Evolutionary conservation across 2,888 invertebrate genomes (phyloP).

Genomic region (Diarsia dahlii): DNA sequence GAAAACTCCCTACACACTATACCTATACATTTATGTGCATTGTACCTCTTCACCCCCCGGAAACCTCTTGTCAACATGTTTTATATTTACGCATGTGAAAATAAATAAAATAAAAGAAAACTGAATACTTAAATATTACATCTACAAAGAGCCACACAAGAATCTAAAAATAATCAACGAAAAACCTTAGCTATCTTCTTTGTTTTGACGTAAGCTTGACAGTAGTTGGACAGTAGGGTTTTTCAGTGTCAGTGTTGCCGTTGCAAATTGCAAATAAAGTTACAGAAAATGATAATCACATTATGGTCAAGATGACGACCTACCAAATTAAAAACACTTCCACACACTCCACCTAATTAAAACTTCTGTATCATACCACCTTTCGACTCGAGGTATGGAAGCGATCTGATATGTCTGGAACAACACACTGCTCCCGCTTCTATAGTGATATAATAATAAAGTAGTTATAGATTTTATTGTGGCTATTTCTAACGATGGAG

Average conservation of each 20-base stretch:
- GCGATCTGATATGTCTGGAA: background rate
- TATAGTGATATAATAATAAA: background rate
- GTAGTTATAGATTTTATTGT: background rate
- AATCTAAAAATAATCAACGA: conserved; percentile 63
- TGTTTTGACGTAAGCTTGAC: conserved; percentile 55
- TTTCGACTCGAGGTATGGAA: background rate
- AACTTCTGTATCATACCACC: background rate
- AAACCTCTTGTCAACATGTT: conserved; percentile 73
- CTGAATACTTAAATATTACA: conserved; percentile 35
- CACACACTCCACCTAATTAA: background rate
- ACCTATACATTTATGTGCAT: conserved; percentile 59
- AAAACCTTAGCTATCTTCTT: conserved; percentile 15
- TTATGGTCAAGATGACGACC: background rate
- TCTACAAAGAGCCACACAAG: conserved; percentile 30
- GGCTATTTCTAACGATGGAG: background rate
- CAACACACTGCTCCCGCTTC: background rate
- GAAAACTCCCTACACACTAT: conserved; percentile 70
- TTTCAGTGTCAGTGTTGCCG: conserved; percentile 40
- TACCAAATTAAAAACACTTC: background rate
- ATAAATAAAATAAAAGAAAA: conserved; percentile 19
- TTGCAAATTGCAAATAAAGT: conserved; percentile 18
- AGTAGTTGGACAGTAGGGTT: background rate
- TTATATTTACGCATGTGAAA: conserved; percentile 26
- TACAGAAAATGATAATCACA: background rate
- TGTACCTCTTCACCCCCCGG: conserved; percentile 55